phyloP scores from a whole-genome alignment of 1,140 invertebrate species.

The Coenobita brevimanus region DNA sequence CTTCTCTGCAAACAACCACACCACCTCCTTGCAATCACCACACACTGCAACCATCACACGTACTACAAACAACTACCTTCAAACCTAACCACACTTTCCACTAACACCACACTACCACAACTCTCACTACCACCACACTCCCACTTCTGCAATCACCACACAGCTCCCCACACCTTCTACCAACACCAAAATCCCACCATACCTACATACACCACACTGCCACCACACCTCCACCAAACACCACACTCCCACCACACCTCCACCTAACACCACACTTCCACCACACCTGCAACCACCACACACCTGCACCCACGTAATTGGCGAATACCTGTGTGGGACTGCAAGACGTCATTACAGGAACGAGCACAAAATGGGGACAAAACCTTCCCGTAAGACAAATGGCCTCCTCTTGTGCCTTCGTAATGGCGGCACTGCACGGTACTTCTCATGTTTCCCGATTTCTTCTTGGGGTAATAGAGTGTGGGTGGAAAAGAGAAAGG shows the following conservation, averaged over 20 bases:
- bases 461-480: neutral
- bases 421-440: neutral
- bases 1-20: no score
- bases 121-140: neutral
- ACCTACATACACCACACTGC: neutral
- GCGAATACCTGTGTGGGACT: neutral
- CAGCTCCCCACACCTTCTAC: neutral
- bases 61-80: neutral
- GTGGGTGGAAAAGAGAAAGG: neutral
- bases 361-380: constrained; percentile 18
- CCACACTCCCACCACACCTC: neutral
- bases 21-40: no score
- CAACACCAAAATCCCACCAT: neutral
- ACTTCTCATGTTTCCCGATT: constrained; percentile 1
- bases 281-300: neutral
- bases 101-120: neutral
- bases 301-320: constrained; percentile 3
- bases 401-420: neutral
- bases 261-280: neutral
- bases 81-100: neutral
- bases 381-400: constrained; percentile 5
- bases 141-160: neutral
- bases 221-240: neutral
- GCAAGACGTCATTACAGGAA: constrained; percentile 1
- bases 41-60: no score